Base-by-base conservation (phyloP, 2,888 invertebrate genomes). In the Scaptomyza reducta region DNA sequence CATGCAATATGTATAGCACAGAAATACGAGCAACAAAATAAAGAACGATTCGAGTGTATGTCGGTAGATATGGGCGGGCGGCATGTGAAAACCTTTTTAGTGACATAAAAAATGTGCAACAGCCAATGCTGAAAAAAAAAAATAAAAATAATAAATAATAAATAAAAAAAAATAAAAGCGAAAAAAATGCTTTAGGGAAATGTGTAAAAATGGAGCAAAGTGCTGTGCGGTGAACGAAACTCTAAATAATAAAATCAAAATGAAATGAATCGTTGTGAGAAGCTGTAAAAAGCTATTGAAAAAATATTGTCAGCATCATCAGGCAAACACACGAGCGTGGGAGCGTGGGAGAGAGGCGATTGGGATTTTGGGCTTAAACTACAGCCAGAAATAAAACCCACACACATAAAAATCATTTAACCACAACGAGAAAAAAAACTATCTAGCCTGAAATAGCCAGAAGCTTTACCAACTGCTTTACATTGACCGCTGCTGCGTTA, bases 21-120 rank as follows among this genome's bases (percentile, higher is more conserved):
- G n/a, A n/a, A n/a, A n/a, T n/a, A n/a, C n/a, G n/a, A n/a, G n/a
- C n/a, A n/a, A 6, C 53, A 62, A 11, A 16, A 29, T 10, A n/a
- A 6, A 6, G 16, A 6, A 27, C 3, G 14, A 27, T n/a, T n/a
- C n/a, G n/a, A n/a, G n/a, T n/a, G n/a, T n/a, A n/a, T 55, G 76
- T 71, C 67, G 66, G 27, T 49, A 53, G 56, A 58, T 44, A 51
- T 42, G 54, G 54, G 47, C 44, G 54, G 54, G 47, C 44, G 41
- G 57, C 62, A 58, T 72, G 76, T 53, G 64, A 47, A 68, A 72
- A 60, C 77, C 86, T 83, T 86, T 83, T 82, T 79, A 86, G 87
- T 83, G 88, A 84, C 88, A 84, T 88, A 84, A 84, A 88, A 88
- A 88, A 84, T 84, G 87, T 88, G 84, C 81, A 86, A 63, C 50